Conservation (phyloP, 2,888 invertebrate genomes). For the Notodonta dromedarius region DNA sequence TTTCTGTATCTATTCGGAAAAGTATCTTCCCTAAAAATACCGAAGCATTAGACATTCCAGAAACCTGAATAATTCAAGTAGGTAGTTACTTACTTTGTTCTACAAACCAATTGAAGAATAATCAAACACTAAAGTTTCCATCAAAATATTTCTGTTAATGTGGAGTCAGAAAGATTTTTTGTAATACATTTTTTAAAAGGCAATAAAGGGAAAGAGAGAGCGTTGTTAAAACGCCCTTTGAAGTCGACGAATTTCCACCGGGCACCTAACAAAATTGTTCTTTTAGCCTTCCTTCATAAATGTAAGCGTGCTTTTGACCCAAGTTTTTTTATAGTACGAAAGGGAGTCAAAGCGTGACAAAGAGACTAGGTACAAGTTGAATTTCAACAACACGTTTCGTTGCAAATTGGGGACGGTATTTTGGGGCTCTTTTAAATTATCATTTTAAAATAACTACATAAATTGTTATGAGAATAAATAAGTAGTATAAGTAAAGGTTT, state of each 20-base stretch:
- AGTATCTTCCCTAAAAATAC: too few relatives aligned
- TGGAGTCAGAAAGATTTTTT: conserved; percentile 39
- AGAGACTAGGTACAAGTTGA: conserved; percentile 51
- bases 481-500: too few relatives aligned
- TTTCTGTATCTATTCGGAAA: too few relatives aligned
- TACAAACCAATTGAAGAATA: background rate
- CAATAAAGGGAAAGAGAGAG: conserved; percentile 71
- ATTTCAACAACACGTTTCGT: conserved; percentile 51
- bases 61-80: too few relatives aligned
- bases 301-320: conserved; percentile 66
- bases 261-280: conserved; percentile 81
- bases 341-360: conserved; percentile 69
- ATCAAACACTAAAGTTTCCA: conserved; percentile 11
- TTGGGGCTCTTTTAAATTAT: too few relatives aligned
- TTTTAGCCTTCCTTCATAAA: conserved; percentile 72
- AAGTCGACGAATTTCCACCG: conserved; percentile 76
- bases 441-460: too few relatives aligned
- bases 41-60: too few relatives aligned
- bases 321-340: conserved; percentile 60
- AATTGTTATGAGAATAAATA: too few relatives aligned
- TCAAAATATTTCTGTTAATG: conserved; percentile 37
- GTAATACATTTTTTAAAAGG: conserved; percentile 66
- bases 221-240: conserved; percentile 77
- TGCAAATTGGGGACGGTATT: conserved; percentile 42
- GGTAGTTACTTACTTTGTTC: too few relatives aligned